Conservation (phyloP, 2,888 invertebrate genomes). For the Synanthedon vespiformis region DNA sequence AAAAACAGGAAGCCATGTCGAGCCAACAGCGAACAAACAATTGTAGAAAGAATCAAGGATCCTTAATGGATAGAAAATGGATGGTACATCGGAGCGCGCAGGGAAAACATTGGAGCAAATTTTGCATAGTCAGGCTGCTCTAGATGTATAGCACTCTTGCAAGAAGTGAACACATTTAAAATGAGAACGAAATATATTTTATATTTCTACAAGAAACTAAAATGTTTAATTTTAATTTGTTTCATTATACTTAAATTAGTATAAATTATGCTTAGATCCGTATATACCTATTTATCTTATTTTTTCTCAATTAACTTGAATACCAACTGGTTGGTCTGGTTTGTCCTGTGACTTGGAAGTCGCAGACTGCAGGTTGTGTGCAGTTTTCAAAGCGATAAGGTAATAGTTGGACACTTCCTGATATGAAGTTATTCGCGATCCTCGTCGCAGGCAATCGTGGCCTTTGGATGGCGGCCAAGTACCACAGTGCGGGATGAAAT, state of each 20-base stretch:
- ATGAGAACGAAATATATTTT: no score
- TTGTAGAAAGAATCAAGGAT: slow-evolving; percentile 45
- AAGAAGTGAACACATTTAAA: slow-evolving; percentile 9
- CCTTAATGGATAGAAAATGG: slow-evolving; percentile 64
- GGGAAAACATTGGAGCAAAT: slow-evolving; percentile 47
- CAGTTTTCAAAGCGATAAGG: no score
- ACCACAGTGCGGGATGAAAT: slow-evolving; percentile 44
- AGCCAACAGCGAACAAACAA: slow-evolving; percentile 33
- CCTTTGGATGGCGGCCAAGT: slow-evolving; percentile 35
- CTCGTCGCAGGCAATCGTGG: slow-evolving; percentile 23
- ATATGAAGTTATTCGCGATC: slow-evolving; percentile 1
- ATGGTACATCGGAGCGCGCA: slow-evolving; percentile 35
- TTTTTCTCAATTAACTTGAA: no score
- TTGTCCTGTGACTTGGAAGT: no score
- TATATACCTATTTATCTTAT: no score
- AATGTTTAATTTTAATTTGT: no score
- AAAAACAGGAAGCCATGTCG: slow-evolving; percentile 18
- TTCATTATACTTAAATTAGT: no score
- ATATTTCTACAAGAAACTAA: no score
- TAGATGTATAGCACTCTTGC: slow-evolving; percentile 4
- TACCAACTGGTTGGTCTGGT: no score
- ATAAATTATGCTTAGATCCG: no score
- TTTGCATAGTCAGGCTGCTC: slow-evolving; percentile 49
- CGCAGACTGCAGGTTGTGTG: no score
- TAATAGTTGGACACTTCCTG: no score